Evolutionary conservation across 2,113 vertebrate species (phyloP), one percentile per base, ranked within the genome.

Genomic region (Clinocottus analis): DNA sequence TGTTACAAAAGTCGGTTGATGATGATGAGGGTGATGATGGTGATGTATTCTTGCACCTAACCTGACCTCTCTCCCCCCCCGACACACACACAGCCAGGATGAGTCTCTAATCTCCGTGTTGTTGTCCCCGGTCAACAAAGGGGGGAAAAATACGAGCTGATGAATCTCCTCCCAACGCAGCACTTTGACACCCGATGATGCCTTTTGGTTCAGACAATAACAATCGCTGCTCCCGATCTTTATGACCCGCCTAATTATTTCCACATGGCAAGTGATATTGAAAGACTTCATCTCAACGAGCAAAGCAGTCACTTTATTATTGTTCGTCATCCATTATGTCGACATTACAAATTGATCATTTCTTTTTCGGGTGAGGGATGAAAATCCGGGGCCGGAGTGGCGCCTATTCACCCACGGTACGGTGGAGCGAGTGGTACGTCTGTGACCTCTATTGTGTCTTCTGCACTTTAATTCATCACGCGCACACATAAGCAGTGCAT

Each of bases 361-460:
- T 77, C 70, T 67, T 51, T n/a, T 72, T 55, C 35, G 29, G 17
- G 73, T 17, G 58, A 65, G 51, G 33, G 75, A 56, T 64, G 62
- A 11, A 45, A 53, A 67, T 35, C 21, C 19, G 70, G 31, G 37
- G 60, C 27, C 17, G 1, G 31, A 63, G 45, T 16, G 7, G 64
- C 49, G 19, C 35, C 21, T 13, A 60, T 72, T 82, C 69, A 70
- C 75, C 62, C 78, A 71, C 49, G 25, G 77, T 75, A 41, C 66
- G 43, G 47, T 58, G 16, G 8, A 35, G 80, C 21, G 56, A 59
- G 73, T 77, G 66, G 49, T 67, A 37, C 69, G 83, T 68, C 80
- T 13, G 55, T 89, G 90, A 94, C 90, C 92, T 88, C 86, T 77
- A 80, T 90, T 90, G 89, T 90, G 80, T 90, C 85, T 83, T 43